Conservation (phyloP, 2,797 vertebrate species). For the Pseudomugil gertrudae region DNA sequence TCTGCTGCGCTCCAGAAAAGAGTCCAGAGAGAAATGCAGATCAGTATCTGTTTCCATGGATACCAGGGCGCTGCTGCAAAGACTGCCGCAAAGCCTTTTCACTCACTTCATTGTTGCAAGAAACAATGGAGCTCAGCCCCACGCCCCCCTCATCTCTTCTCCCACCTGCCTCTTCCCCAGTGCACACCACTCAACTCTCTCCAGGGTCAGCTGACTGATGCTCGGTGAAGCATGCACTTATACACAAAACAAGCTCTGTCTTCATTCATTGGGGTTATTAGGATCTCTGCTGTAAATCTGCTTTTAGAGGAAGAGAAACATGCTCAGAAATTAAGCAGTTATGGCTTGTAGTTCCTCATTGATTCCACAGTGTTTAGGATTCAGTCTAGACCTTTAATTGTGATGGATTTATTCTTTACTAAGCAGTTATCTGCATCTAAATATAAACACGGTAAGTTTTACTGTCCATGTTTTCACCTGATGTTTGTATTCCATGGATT, state of each 20-base stretch:
- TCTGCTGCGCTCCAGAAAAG: constrained; percentile 45
- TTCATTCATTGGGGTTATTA: constrained; percentile 15
- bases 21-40: constrained; percentile 75
- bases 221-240: constrained; percentile 57
- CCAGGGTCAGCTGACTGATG: constrained; percentile 75
- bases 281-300: constrained; percentile 16
- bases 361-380: constrained; percentile 5
- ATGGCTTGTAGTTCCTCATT: constrained; percentile 5
- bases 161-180: constrained; percentile 34
- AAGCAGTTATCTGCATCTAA: constrained; percentile 28
- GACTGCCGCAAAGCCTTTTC: constrained; percentile 80
- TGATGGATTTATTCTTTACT: constrained; percentile 22
- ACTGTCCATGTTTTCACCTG: constrained; percentile 11
- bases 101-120: constrained; percentile 79
- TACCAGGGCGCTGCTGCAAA: constrained; percentile 78
- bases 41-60: constrained; percentile 85
- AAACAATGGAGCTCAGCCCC: constrained; percentile 81
- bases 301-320: neutral
- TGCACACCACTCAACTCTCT: constrained; percentile 59
- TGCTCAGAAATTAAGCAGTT: constrained; percentile 2
- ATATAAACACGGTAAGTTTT: constrained; percentile 21
- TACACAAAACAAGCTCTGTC: constrained; percentile 60
- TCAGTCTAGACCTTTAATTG: neutral
- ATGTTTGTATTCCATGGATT: constrained; percentile 18
- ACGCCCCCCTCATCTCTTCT: constrained; percentile 17